Percentiles rank a stretch among this genome's conserved stretches.
phyloP scores from a whole-genome alignment of 92 coral and sea anemone genomes.

The Paragorgia papillata region DNA sequence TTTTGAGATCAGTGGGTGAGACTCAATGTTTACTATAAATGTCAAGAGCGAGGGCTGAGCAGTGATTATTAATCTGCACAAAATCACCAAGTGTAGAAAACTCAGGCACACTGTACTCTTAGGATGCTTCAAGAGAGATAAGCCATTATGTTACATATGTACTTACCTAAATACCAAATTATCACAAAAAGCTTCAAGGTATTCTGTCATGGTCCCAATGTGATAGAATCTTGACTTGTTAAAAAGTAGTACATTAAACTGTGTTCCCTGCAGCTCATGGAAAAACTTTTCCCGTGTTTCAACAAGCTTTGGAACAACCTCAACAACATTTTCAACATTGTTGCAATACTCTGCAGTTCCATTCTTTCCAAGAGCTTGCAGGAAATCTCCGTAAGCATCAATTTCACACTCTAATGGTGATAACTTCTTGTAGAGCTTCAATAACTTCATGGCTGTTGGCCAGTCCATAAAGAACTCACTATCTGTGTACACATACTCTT shows the following conservation, averaged over 20 bases:
- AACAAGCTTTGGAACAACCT: slow-evolving; percentile 73
- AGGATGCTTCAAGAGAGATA: too few relatives aligned
- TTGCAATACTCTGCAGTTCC: slow-evolving; percentile 74
- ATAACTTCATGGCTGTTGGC: slow-evolving; percentile 44
- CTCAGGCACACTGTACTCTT: too few relatives aligned
- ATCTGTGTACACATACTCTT: slow-evolving; percentile 91
- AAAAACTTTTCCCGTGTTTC: slow-evolving; percentile 78
- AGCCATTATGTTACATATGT: too few relatives aligned
- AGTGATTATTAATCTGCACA: too few relatives aligned
- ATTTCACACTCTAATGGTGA: slow-evolving; percentile 86
- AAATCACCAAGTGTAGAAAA: too few relatives aligned
- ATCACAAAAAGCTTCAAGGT: slow-evolving; percentile 77
- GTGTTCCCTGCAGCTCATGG: slow-evolving; percentile 82
- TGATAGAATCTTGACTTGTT: slow-evolving; percentile 94
- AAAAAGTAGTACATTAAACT: slow-evolving; percentile 79
- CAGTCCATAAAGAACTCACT: slow-evolving; percentile 62
- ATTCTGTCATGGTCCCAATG: slow-evolving; percentile 84
- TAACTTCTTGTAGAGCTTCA: slow-evolving; percentile 42
- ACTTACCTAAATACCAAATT: slow-evolving; percentile 85
- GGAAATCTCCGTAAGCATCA: slow-evolving; percentile 92
- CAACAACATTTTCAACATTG: slow-evolving; percentile 90
- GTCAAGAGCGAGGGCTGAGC: too few relatives aligned
- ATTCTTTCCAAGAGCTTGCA: slow-evolving; percentile 88
- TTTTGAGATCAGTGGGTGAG: too few relatives aligned
- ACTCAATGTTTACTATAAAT: too few relatives aligned